phyloP scores from a whole-genome alignment of 2,113 vertebrate genomes.

The Mus spicilegus region DNA sequence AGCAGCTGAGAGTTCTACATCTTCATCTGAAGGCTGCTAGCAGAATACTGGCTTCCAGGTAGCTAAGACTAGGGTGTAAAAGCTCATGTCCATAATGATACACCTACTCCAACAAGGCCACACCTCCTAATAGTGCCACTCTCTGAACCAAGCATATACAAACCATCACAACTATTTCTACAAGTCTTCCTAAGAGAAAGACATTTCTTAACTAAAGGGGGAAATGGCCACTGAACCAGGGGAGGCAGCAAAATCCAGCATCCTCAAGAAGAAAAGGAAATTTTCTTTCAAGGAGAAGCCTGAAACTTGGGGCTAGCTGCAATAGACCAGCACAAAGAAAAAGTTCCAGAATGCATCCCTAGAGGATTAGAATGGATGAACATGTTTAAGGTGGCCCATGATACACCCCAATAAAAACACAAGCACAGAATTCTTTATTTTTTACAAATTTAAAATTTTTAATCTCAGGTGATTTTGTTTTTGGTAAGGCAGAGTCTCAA shows the following conservation, averaged over 20 bases:
- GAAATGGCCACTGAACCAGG: slow-evolving; percentile 43
- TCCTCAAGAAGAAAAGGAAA: slow-evolving; percentile 77
- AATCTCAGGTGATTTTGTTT: neutral
- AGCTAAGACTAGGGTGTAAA: too few species aligned
- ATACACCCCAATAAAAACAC: slow-evolving; percentile 67
- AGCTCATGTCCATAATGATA: too few species aligned
- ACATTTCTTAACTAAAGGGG: slow-evolving; percentile 44
- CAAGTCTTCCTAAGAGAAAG: slow-evolving; percentile 65
- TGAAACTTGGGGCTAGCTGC: neutral
- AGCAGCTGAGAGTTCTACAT: too few species aligned
- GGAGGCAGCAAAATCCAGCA: neutral
- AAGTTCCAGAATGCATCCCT: slow-evolving; percentile 42
- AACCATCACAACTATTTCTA: neutral
- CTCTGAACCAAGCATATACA: too few species aligned
- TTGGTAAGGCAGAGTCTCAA: neutral
- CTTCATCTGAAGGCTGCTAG: too few species aligned
- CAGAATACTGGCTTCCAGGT: too few species aligned
- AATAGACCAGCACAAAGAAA: slow-evolving; percentile 58
- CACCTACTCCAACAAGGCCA: too few species aligned
- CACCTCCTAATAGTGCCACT: too few species aligned
- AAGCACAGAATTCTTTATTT: neutral
- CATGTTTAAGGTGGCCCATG: neutral
- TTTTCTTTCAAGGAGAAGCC: slow-evolving; percentile 66
- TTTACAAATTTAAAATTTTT: neutral
- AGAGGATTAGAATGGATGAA: slow-evolving; percentile 71